Evolutionary conservation across 2,888 invertebrate species (phyloP).

Genomic region (Neoscelio sp.): DNA sequence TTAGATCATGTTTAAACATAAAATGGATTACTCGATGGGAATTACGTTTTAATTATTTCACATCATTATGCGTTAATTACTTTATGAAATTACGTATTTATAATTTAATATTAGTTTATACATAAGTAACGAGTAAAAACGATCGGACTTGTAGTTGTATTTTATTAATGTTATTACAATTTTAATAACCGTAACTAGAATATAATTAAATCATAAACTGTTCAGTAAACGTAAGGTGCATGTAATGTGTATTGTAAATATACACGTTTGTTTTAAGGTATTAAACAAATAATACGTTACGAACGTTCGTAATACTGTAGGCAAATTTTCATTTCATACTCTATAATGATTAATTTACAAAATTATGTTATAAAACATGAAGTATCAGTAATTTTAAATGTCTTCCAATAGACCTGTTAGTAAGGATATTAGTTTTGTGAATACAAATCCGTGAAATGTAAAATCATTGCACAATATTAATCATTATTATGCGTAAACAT

Average conservation of each 20-base stretch:
- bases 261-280: neutral
- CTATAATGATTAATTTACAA: too few species aligned
- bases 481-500: too few species aligned
- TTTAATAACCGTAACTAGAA: constrained; percentile 12
- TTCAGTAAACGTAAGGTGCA: neutral
- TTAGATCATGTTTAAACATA: constrained; percentile 7
- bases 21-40: neutral
- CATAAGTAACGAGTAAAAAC: neutral
- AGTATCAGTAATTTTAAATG: too few species aligned
- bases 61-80: neutral
- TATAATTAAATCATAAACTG: constrained; percentile 16
- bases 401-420: too few species aligned
- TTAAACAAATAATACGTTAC: too few species aligned
- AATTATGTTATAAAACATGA: too few species aligned
- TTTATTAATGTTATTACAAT: constrained; percentile 13
- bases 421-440: too few species aligned
- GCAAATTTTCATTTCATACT: too few species aligned
- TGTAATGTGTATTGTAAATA: constrained; percentile 1
- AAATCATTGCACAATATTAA: too few species aligned
- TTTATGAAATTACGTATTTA: constrained; percentile 17
- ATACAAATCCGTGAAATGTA: too few species aligned
- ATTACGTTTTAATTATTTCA: constrained; percentile 8
- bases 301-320: too few species aligned
- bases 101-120: constrained; percentile 4
- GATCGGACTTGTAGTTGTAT: too few species aligned